Evolutionary conservation across 2,888 invertebrate species (phyloP), one percentile per base, ranked within the genome.

Genomic region (Salticus scenicus): DNA sequence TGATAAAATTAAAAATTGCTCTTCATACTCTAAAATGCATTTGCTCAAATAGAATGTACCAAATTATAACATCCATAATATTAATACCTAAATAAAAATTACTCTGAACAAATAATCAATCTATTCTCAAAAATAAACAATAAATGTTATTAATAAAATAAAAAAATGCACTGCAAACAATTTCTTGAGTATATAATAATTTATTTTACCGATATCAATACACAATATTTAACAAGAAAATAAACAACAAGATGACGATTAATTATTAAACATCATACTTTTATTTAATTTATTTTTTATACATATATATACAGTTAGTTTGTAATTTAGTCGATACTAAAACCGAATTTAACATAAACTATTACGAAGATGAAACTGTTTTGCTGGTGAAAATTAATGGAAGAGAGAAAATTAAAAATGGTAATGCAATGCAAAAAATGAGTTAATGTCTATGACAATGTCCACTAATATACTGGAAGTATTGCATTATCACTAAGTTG

Each of bases 141-240:
- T n/a, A n/a, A n/a, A n/a, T n/a, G n/a, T n/a, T n/a, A n/a, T n/a
- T n/a, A 10, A 37, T 37, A 37, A 37, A 10, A 7, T 37, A 4
- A 37, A 10, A 37, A 57, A 57, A 57, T 24, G 57, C 24, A 57
- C 57, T 57, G 57, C 57, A 57, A 57, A 57, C 57, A 57, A 57
- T 24, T 57, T 57, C 57, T 57, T 57, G 57, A 57, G 24, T 57
- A 57, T 4, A 24, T 57, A 24, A 47, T 5, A 24, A n/a, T 57
- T 57, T 37, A 7, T 37, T 37, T 37, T 4, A 7, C 17, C 24
- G 1, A 12, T 20, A 57, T 7, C 4, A 57, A 17, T 57, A n/a
- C 57, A 57, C 57, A 24, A 57, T 24, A 57, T 57, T 57, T 57
- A 57, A 57, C 57, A 57, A 57, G 57, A 57, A 57, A 57, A 57